Evolutionary conservation across 2,888 invertebrate genomes (phyloP), one percentile per base, ranked within the genome.

Genomic region (Tipula unca): DNA sequence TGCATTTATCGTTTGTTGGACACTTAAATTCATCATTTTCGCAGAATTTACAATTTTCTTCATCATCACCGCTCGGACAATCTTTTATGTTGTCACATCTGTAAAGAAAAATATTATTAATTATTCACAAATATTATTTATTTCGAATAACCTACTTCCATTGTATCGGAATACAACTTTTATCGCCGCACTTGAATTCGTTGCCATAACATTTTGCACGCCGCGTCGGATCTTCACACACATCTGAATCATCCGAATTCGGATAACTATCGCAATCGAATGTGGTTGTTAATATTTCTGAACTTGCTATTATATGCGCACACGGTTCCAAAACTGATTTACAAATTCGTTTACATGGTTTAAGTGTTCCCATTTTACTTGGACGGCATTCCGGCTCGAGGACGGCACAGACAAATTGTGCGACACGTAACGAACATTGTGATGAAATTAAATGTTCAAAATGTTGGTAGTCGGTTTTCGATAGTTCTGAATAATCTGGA

Each of bases 321-420:
- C 94, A 94, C 86, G 92, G 91, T 87, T 94, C 94, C 35, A 93
- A 90, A 82, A 94, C 93, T 42, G 93, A 93, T 93, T 93, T 93
- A 88, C 94, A 94, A 87, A 94, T 92, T 88, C 92, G 92, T 87
- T 93, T 91, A 88, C 94, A 95, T 0, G 94, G 94, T 88, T 92
- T 92, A 87, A 93, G 91, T n/a, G 92, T 90, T 5, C 92, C 91
- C 87, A 92, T 92, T 13, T 93, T 93, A 17, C 92, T 91, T 0
- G 94, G 93, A 86, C 92, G 92, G 89, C 94, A 95, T 87, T 94
- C 94, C 0, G 94, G 94, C 87, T 95, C 94, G 54, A 95, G 89
- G 13, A 93, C 90, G 1, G 94, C 92, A 87, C 94, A 95, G 17
- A 93, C 89, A 89, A 94, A 94, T 87, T 94, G 93, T 39, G 91